Base-by-base conservation (phyloP, 2,888 invertebrate genomes). In the Rhopalosiphum nymphaeae region DNA sequence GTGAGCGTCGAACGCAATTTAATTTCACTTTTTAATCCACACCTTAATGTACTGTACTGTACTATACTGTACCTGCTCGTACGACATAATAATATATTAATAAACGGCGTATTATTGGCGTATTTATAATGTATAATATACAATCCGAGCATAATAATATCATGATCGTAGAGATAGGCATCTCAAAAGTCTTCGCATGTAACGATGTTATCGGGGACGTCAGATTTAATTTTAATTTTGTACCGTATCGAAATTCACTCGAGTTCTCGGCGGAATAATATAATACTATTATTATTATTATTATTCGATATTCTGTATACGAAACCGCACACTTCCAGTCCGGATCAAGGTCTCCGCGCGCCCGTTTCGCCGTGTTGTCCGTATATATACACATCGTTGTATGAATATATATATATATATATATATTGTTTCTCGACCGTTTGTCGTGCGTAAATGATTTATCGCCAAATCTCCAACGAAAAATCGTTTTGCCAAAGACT, bases 391-490 rank as follows among this genome's bases (percentile, higher is more conserved):
- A 78, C 78, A 21, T 78, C 21, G 9, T 78, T 21, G 16, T 53
- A 53, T 53, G 13, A 10, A 46, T 46, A n/a, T 44, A 44, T 44
- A 44, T 53, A 53, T 46, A 46, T 46, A n/a, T 44, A 44, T 44
- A 44, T 53, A 21, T 78, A 78, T 78, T 36, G 78, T 78, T 78
- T 78, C 36, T 36, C 36, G 78, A 36, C 36, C 36, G 36, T 78
- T 78, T 78, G 78, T 85, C 44, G 85, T 85, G 85, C 44, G 85
- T 85, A 85, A 85, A 85, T 85, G 85, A 85, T 85, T 85, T 85
- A 85, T 85, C 44, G 44, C 44, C 44, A 7, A 87, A 87, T 87
- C 87, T 87, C 46, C 5, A n/a, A 87, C 46, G 46, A 87, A 46
- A 78, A 87, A 87, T n/a, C n/a, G 87, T 49, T 87, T 87, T 87